Base-by-base conservation (phyloP, 2,888 invertebrate genomes). In the Cerceris rybyensis region DNA sequence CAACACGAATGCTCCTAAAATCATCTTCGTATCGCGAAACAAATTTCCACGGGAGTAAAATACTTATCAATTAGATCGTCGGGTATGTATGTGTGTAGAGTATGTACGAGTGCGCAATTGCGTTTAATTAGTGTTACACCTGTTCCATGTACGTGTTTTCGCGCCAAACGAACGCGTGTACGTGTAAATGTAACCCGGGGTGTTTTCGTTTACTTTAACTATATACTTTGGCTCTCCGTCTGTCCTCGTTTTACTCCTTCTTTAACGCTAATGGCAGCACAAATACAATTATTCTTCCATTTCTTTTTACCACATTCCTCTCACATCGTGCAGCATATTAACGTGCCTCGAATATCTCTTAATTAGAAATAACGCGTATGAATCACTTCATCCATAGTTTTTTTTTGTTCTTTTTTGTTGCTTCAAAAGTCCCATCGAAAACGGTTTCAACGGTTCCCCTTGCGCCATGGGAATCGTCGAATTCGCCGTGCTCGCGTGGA, bases 241-340 rank as follows among this genome's bases (percentile, higher is more conserved):
- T 87, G 83, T 86, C 59, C 70, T 70, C 69, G 52, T 70, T 65
- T 41, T 52, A 28, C 73, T 77, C 54, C 66, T 58, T 57, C 58
- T 67, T 83, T 87, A 87, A 90, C 80, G 86, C 87, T 91, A 90
- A 90, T 89, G 88, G 88, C 90, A 91, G 90, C 86, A 90, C 89
- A 80, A 79, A 81, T 86, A 85, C 82, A 84, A 74, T 75, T 77
- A 80, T 78, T 54, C 28, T 28, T 4, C 28, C 28, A 28, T 28
- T 71, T 74, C 59, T 54, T 66, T 58, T 59, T 41, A 39, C 17
- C 28, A 28, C 49, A 43, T 66, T 49, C 54, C 39, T 9, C 52
- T 81, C 72, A 81, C 76, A 80, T 43, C 58, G 72, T 78, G 65
- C 65, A 85, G 73, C 80, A 80, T 81, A 55, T 59, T 74, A 60